A percentile compares a stretch with the other conserved stretches of the same genome.
These are phyloP conservation scores for Brachynemurus nebulosus DNA, from an alignment of 2,888 invertebrate genomes.

Conservation along the genomic window DNA sequence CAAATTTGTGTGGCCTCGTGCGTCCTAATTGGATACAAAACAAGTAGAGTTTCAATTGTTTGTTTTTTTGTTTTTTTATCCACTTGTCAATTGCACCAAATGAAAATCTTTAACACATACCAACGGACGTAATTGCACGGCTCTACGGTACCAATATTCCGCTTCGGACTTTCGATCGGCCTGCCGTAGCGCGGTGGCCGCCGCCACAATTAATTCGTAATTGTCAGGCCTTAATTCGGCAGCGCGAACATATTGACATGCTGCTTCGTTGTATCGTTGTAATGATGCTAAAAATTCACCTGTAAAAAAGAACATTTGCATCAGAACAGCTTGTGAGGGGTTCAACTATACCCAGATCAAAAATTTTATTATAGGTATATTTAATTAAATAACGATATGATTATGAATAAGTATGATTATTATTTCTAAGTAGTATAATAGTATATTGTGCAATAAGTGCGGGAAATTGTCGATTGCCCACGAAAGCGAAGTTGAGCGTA, in stretches of 20 bases:
- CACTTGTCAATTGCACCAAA: neutral
- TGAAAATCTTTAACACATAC: constrained; percentile 23
- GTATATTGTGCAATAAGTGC: too few species aligned
- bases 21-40: constrained; percentile 47
- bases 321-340: too few species aligned
- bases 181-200: constrained; percentile 76
- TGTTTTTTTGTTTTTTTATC: too few species aligned
- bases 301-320: constrained; percentile 36
- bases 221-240: constrained; percentile 65
- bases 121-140: constrained; percentile 30
- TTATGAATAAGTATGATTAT: too few species aligned
- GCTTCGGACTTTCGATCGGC: constrained; percentile 69
- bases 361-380: too few species aligned
- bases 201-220: constrained; percentile 72
- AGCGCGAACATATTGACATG: constrained; percentile 63
- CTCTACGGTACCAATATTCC: constrained; percentile 76
- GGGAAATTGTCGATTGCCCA: too few species aligned
- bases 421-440: too few species aligned
- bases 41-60: neutral
- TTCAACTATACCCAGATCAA: too few species aligned
- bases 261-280: constrained; percentile 67
- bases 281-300: constrained; percentile 79
- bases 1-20: constrained; percentile 83
- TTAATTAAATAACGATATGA: too few species aligned
- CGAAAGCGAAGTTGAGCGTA: too few species aligned